Percentiles rank a stretch among this genome's conserved stretches.
Conservation (phyloP, 2,113 vertebrate genomes). For the Carassius gibelio region DNA sequence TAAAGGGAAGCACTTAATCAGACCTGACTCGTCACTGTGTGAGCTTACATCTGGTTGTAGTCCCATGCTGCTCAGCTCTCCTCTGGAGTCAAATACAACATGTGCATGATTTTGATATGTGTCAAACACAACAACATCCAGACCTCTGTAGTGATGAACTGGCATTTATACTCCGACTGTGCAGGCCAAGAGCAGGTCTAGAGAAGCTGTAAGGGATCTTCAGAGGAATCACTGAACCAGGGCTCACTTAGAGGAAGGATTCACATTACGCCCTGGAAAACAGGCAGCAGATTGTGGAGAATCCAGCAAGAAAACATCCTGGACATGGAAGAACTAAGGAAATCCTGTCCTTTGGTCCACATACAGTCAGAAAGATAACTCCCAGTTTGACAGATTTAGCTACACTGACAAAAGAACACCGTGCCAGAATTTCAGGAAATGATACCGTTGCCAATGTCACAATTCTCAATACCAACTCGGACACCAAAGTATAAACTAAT, state of each 20-base stretch:
- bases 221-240: background rate
- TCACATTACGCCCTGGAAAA: constrained; percentile 14
- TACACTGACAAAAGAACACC: background rate
- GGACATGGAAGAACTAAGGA: constrained; percentile 59
- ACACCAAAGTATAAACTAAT: no score
- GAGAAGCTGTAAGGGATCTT: background rate
- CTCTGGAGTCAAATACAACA: background rate
- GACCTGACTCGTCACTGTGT: background rate
- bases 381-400: constrained; percentile 18
- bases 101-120: background rate
- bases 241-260: background rate
- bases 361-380: constrained; percentile 32
- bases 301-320: constrained; percentile 20
- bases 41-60: background rate
- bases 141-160: background rate
- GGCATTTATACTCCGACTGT: background rate
- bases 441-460: background rate
- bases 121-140: background rate
- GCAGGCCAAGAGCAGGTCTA: background rate
- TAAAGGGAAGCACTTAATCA: background rate
- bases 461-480: no score
- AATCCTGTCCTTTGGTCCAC: constrained; percentile 67
- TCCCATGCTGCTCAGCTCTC: background rate
- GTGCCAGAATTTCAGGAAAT: background rate
- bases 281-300: background rate